Conservation (phyloP, 2,797 vertebrate species). For the Monodelphis domestica region DNA sequence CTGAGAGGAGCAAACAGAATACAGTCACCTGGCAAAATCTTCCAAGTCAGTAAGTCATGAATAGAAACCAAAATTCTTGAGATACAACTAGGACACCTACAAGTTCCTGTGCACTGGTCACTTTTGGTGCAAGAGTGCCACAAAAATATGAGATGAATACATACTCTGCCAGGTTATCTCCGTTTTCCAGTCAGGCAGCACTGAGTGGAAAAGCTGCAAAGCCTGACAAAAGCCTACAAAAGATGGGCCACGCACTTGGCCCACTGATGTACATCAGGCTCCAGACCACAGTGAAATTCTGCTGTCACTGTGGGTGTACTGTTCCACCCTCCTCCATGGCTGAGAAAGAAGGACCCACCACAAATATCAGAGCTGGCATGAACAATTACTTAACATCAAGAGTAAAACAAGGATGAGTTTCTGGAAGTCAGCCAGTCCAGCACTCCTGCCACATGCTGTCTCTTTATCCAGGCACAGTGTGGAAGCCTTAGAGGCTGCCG, state of each 20-base stretch:
- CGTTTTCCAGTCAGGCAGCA: neutral
- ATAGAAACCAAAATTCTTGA: neutral
- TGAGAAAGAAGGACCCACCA: neutral
- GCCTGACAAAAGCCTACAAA: no score
- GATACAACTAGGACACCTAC: neutral
- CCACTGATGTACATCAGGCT: neutral
- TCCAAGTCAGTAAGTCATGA: neutral
- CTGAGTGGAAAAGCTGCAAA: neutral
- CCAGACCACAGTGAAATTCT: neutral
- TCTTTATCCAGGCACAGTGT: neutral
- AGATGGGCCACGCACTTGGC: neutral
- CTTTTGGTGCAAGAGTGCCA: no score
- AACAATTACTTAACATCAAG: neutral
- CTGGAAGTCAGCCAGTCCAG: neutral
- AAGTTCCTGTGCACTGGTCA: neutral
- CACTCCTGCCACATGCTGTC: neutral
- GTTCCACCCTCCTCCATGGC: neutral
- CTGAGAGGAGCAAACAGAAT: neutral
- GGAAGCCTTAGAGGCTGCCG: no score
- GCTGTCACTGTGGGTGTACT: no score
- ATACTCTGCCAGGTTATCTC: neutral
- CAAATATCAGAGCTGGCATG: neutral
- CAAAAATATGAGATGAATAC: no score
- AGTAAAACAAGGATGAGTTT: neutral
- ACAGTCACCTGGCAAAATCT: neutral